These are phyloP conservation scores for Geopemphigus sp. DNA, from an alignment of 1,140 invertebrate genomes.

Conservation along the genomic window DNA sequence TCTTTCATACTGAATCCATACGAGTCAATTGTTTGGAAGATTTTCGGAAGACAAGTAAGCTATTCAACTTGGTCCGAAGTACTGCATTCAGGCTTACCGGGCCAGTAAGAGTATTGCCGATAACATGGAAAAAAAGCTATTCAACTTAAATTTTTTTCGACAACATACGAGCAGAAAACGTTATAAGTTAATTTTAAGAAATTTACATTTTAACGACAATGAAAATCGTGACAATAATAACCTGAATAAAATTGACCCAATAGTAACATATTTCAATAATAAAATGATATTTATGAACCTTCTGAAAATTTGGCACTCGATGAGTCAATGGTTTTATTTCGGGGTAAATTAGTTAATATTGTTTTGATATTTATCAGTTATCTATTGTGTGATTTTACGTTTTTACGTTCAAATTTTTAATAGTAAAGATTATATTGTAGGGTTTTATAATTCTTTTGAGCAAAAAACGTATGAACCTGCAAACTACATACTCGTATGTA, in stretches of 20 bases:
- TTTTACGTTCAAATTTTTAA: too few species aligned
- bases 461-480: too few species aligned
- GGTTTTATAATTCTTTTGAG: too few species aligned
- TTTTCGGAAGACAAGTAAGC: not conserved
- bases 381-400: too few species aligned
- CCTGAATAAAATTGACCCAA: not conserved
- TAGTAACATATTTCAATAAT: not conserved
- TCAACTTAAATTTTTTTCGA: not conserved
- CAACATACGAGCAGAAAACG: not conserved
- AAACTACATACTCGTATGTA: too few species aligned
- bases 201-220: not conserved
- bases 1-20: not conserved
- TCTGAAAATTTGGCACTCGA: not conserved
- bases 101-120: too few species aligned
- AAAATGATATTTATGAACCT: constrained; percentile 10
- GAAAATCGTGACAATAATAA: not conserved
- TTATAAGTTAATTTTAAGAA: not conserved
- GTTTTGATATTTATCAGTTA: too few species aligned
- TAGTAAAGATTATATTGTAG: too few species aligned
- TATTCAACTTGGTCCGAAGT: too few species aligned
- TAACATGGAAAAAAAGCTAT: too few species aligned
- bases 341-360: not conserved
- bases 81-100: too few species aligned
- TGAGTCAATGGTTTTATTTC: not conserved
- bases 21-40: not conserved